These are phyloP conservation scores for Burhinus bistriatus DNA, from an alignment of 2,113 vertebrate species.

Conservation along the genomic window DNA sequence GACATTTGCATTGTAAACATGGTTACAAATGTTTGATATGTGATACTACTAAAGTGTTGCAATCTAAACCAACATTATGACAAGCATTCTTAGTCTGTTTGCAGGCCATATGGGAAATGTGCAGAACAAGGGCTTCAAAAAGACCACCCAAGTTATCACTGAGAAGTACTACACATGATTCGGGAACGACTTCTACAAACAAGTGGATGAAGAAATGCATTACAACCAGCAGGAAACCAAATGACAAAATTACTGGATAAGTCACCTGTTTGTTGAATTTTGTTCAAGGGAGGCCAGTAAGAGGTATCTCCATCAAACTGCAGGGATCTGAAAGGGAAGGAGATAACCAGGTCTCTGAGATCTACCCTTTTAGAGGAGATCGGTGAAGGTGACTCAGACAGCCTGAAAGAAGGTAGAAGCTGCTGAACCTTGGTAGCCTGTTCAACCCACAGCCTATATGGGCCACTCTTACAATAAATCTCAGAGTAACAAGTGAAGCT, in stretches of 20 bases:
- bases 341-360: constrained; percentile 85
- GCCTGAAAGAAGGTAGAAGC: neutral
- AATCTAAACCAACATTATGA: neutral
- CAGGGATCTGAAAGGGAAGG: constrained; percentile 86
- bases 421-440: neutral
- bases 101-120: neutral
- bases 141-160: neutral
- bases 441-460: neutral
- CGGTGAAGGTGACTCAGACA: neutral
- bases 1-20: neutral
- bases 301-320: constrained; percentile 86
- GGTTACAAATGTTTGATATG: neutral
- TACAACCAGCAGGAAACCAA: neutral
- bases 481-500: neutral
- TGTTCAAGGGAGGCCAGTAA: constrained; percentile 80
- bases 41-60: neutral
- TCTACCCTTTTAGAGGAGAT: neutral
- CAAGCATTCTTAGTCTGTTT: neutral
- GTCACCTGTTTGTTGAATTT: constrained; percentile 87
- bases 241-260: constrained; percentile 51
- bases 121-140: neutral
- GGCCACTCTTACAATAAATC: neutral
- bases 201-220: neutral
- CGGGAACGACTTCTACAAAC: neutral
- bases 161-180: neutral